Conservation (phyloP, 2,113 vertebrate species). For the Camarhynchus parvulus region DNA sequence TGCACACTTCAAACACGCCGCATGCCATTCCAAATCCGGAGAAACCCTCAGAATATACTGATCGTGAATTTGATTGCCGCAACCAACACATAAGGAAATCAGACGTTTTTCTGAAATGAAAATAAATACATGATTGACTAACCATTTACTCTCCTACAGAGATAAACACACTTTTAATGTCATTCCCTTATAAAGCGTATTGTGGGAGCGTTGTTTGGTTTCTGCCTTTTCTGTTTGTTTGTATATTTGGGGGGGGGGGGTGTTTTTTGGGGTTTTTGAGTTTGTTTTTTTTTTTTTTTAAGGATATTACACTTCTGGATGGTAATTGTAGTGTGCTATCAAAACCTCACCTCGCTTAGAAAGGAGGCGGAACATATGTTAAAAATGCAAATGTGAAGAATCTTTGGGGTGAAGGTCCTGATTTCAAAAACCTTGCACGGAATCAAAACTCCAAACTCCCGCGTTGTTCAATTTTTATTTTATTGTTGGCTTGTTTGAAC, state of each 20-base stretch:
- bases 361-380: slow-evolving; percentile 65
- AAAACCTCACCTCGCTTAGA: slow-evolving; percentile 64
- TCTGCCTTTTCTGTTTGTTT: neutral
- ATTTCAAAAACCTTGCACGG: slow-evolving; percentile 37
- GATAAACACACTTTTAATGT: slow-evolving; percentile 79
- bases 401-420: neutral
- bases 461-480: slow-evolving; percentile 39
- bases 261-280: neutral
- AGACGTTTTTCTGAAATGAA: slow-evolving; percentile 94
- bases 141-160: slow-evolving; percentile 78
- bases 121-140: slow-evolving; percentile 83
- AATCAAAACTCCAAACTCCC: slow-evolving; percentile 61
- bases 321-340: slow-evolving; percentile 72
- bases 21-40: slow-evolving; percentile 99
- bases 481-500: slow-evolving; percentile 14
- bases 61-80: slow-evolving; percentile 99
- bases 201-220: neutral
- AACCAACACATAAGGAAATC: slow-evolving; percentile 98
- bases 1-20: slow-evolving; percentile 97
- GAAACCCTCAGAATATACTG: slow-evolving; percentile 99
- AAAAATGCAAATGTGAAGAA: slow-evolving; percentile 68
- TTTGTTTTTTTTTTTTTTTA: neutral
- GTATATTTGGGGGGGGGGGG: neutral
- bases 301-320: slow-evolving; percentile 54
- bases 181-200: slow-evolving; percentile 62